Conservation (phyloP, 2,113 vertebrate species). For the Garra rufa region DNA sequence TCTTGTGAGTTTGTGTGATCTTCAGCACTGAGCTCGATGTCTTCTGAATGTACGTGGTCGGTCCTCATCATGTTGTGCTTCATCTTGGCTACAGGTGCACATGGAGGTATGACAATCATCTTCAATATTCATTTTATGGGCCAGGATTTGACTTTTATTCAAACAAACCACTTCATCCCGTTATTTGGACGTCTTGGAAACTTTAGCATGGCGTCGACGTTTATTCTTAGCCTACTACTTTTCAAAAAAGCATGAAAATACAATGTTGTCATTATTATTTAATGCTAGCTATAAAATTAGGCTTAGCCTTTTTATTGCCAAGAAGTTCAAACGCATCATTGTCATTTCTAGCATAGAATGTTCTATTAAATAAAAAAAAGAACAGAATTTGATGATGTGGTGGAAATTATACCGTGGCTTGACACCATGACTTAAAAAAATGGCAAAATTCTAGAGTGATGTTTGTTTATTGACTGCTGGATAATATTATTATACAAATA, state of each 20-base stretch:
- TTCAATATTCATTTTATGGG: not conserved
- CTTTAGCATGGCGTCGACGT: not conserved
- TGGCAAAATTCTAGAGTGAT: not conserved
- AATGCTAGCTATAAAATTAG: not conserved
- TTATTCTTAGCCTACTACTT: no score
- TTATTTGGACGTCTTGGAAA: not conserved
- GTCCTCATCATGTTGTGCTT: slow-evolving; percentile 37
- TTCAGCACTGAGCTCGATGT: slow-evolving; percentile 46
- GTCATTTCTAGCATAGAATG: not conserved
- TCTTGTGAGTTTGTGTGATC: slow-evolving; percentile 20
- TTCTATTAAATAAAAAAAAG: not conserved
- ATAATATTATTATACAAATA: not conserved
- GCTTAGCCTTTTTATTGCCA: not conserved
- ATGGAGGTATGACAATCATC: slow-evolving; percentile 21
- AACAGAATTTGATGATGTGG: not conserved
- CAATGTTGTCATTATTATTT: not conserved
- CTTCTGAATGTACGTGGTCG: slow-evolving; percentile 42
- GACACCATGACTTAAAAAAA: not conserved
- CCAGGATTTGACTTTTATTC: not conserved
- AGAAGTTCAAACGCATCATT: not conserved
- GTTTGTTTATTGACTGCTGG: not conserved
- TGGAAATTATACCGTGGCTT: not conserved
- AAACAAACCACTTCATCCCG: not conserved
- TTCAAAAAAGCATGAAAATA: not conserved
- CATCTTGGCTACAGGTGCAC: slow-evolving; percentile 15